Base-by-base conservation (phyloP, 1,140 invertebrate genomes). In the Drosophila azteca region DNA sequence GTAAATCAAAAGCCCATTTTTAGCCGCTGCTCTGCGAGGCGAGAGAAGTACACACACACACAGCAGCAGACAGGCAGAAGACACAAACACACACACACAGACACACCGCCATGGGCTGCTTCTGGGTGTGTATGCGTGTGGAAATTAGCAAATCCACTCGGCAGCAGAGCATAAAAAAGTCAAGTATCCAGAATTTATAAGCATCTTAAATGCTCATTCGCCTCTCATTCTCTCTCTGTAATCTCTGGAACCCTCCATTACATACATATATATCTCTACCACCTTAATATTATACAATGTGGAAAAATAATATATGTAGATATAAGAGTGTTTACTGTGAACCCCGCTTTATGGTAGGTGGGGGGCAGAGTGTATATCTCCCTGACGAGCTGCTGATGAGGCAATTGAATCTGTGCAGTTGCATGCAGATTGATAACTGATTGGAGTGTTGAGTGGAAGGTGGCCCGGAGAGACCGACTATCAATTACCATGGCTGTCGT, bases 1-100 rank as follows among this genome's bases (percentile, higher is more conserved):
- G 73, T 87, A 67, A 87, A 81, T 78, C 82, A 81, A 87, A 84
- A 74, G 60, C 73, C 74, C 82, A 85, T 81, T 84, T 85, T 85
- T 85, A 84, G 81, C 65, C 22, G 44, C 64, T 15, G 45, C 41
- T 50, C 43, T 9, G 48, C 13, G 57, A 63, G 51, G 71, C 52
- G 46, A 57, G 6, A 24, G 17, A 39, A 63, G 59, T 43, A 48
- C 29, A 8, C 15, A 26, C 52, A 52, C 41, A 64, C 64, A 46
- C 35, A n/a, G n/a, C 41, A 20, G 11, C 48, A 53, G 22, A n/a
- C 20, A 22, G 48, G 24, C 48, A 53, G 59, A 65, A 31, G 15
- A 29, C 20, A 15, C 48, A 60, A 45, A 69, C 58, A 55, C 45
- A 57, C 46, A 52, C 35, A 13, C 39, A 43, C 31, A 44, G 24